Percentiles rank a stretch among this genome's conserved stretches.
phyloP scores from a whole-genome alignment of 2,888 invertebrate genomes.

The Microplitis manilae region DNA sequence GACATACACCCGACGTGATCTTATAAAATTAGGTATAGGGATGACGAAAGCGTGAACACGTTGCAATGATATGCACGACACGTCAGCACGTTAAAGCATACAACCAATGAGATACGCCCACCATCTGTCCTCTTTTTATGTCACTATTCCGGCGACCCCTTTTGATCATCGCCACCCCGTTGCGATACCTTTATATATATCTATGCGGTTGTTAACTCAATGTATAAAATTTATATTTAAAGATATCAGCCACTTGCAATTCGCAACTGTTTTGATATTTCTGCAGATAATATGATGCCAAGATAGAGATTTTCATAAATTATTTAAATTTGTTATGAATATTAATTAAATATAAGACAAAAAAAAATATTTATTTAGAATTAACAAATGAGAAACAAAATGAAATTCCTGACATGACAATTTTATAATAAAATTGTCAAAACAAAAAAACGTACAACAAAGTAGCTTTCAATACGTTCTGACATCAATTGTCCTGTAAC shows the following conservation, averaged over 20 bases:
- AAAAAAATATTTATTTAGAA: too few relatives aligned
- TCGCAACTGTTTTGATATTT: not conserved
- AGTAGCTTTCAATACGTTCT: not conserved
- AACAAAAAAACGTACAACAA: not conserved
- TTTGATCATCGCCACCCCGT: constrained; percentile 45
- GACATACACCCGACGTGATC: constrained; percentile 29
- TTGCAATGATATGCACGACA: constrained; percentile 45
- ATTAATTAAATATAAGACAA: too few relatives aligned
- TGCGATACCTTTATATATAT: constrained; percentile 30
- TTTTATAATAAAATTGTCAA: not conserved
- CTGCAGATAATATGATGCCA: not conserved
- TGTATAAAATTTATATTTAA: not conserved
- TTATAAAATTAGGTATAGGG: constrained; percentile 46
- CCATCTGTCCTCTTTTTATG: constrained; percentile 62
- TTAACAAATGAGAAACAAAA: too few relatives aligned
- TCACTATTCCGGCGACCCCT: constrained; percentile 46
- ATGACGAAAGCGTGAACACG: constrained; percentile 47
- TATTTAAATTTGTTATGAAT: too few relatives aligned
- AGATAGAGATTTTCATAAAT: too few relatives aligned
- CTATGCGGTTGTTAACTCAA: not conserved
- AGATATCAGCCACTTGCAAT: not conserved
- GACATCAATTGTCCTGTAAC: not conserved
- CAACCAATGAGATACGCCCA: constrained; percentile 61
- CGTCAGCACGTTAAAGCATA: constrained; percentile 37
- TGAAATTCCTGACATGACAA: not conserved